phyloP scores from a whole-genome alignment of 2,113 vertebrate genomes.

The Pedionomus torquatus region DNA sequence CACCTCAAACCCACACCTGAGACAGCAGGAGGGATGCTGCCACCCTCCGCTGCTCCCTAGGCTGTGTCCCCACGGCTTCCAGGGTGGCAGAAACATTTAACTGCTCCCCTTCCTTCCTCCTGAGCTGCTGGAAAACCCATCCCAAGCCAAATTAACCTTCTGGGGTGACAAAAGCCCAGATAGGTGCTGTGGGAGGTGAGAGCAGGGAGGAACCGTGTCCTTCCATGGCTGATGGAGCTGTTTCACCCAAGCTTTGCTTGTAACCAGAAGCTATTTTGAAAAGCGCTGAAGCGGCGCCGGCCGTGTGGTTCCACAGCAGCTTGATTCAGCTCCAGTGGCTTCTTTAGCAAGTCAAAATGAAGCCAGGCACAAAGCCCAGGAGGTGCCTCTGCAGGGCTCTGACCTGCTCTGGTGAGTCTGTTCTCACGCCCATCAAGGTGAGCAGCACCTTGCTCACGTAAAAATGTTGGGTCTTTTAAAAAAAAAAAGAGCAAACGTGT shows the following conservation, averaged over 20 bases:
- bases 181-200: accelerated
- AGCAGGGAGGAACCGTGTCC: background rate
- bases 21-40: background rate
- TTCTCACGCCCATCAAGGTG: accelerated
- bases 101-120: background rate
- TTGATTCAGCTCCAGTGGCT: background rate
- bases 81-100: accelerated
- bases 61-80: accelerated
- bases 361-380: background rate
- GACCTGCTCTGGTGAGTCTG: background rate
- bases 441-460: background rate
- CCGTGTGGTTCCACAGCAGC: background rate
- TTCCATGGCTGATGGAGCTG: accelerated
- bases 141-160: background rate
- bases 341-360: background rate
- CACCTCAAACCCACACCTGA: background rate
- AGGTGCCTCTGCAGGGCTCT: background rate
- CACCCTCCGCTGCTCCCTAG: accelerated
- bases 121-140: background rate
- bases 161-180: background rate
- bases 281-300: accelerated
- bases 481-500: accelerated
- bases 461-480: accelerated
- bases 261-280: accelerated
- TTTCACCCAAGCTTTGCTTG: accelerated